Base-by-base conservation (phyloP, 1,140 invertebrate species). In the Drosophila varians region DNA sequence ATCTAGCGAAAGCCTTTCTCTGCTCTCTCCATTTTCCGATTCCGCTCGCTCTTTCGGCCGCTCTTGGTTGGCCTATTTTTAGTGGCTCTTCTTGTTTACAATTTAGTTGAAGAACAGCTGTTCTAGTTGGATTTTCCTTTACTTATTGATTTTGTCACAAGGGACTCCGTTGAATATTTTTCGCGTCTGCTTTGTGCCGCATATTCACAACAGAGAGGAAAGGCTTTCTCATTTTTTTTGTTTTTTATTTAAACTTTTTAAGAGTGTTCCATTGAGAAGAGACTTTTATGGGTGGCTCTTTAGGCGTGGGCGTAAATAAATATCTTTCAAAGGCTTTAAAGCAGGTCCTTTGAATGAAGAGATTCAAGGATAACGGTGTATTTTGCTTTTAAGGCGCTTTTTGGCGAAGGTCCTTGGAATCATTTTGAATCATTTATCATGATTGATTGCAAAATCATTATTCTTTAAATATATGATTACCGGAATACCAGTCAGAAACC, bases 91-190 rank as follows among this genome's bases (percentile, higher is more conserved):
- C 26, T 62, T 77, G 65, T 86, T 86, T 77, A 48, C 58, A 38
- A 68, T 73, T 77, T 55, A 43, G 25, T 45, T 26, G 14, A 9
- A 6, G 19, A 70, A 84, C 80, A 86, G 82, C 82, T 86, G 82
- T 87, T 77, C 36, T 25, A 6, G 19, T 34, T 61, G 25, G 55
- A 12, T 65, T 77, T 72, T 58, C 49, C 56, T 66, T 80, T 76
- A 43, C 53, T 73, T 86, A 86, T 86, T 86, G 82, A 87, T 86
- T 87, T 87, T 87, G 36, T 52, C 69, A 74, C 46, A 25, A 58
- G 75, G 80, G 64, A 77, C 52, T 64, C 34, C 48, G 49, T 45
- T 48, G 18, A 69, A 28, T 64, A 48, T 71, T 52, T 48, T 47
- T 48, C 26, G 19, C 36, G 8, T 14, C 21, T 34, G 8, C 54